These are phyloP conservation scores for Periophthalmodon schlosseri DNA, from an alignment of 2,113 vertebrate species.

Conservation along the genomic window DNA sequence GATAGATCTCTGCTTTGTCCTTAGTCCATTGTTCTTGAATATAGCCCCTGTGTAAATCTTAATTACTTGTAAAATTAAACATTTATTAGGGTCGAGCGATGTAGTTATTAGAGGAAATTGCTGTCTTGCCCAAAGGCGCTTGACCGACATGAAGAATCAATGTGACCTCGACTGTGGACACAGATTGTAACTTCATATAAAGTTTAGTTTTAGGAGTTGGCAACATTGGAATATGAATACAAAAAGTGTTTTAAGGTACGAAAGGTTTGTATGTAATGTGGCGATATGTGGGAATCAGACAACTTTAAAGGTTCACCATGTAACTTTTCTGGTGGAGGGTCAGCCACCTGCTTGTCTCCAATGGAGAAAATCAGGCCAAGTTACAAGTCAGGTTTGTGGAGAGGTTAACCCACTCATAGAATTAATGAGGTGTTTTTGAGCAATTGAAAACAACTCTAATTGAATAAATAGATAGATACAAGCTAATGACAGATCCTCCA, in stretches of 20 bases:
- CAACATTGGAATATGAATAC: neutral
- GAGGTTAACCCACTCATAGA: no score
- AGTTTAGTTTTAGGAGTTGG: neutral
- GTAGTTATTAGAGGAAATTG: constrained; percentile 17
- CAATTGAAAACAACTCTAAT: no score
- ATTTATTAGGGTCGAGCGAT: constrained; percentile 38
- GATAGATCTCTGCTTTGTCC: constrained; percentile 26
- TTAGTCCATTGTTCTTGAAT: constrained; percentile 22
- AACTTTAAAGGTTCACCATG: neutral
- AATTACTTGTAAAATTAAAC: constrained; percentile 55
- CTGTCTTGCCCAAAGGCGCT: constrained; percentile 42
- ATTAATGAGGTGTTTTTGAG: no score
- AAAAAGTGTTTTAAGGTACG: neutral
- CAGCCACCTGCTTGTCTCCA: no score
- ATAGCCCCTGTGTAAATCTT: constrained; percentile 23
- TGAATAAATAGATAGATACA: no score
- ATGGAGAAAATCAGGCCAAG: no score
- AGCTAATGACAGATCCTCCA: no score
- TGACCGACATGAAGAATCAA: constrained; percentile 36
- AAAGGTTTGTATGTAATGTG: neutral
- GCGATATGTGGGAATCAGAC: neutral
- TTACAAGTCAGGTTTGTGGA: no score
- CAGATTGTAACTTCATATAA: neutral
- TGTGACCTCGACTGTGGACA: neutral
- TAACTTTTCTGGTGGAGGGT: no score